Base-by-base conservation (phyloP, 2,888 invertebrate species). In the Teleogryllus oceanicus region DNA sequence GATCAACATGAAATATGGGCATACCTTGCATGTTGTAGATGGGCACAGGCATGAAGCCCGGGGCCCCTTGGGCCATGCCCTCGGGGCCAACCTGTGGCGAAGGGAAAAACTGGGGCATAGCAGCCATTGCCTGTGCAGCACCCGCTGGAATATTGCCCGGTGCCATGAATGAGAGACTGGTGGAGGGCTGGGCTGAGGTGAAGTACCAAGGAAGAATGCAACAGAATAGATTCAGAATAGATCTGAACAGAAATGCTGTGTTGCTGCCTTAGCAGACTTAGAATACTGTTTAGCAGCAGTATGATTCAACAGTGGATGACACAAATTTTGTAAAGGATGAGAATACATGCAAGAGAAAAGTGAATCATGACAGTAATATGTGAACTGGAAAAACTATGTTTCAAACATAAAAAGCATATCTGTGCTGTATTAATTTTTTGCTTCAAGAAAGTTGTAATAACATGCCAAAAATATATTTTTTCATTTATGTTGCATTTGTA, bases 11-110 rank as follows among this genome's bases (percentile, higher is more conserved):
- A 76, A 76, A 76, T 37, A 76, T 75, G 75, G 81, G 77, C 82
- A 82, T 84, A 2, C 92, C 91, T 82, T 93, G 91, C 85, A 94
- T 91, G 78, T 93, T 94, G 83, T 91, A 92, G 82, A 92, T 89
- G 13, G 50, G 92, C 50, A 84, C 83, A 21, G 84, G 84, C 80
- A 84, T 82, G 79, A 83, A 84, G 62, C 13, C 86, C 2, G 91
- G 91, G 85, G 92, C 62, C 13, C 62, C n/a, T n/a, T 62, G 62
- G 13, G 13, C 16, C 13, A 62, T 13, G n/a, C 16, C 62, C n/a
- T 62, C 62, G 16, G 13, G 62, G 62, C 62, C 81, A 24, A 78
- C 75, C 77, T 75, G 74, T 20, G 80, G 62, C 13, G 79, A 50
- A 37, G 78, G 78, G 78, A 76, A 80, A 78, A 78, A 80, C 75